Conservation (phyloP, 2,113 vertebrate genomes). For the Clupea harengus region DNA sequence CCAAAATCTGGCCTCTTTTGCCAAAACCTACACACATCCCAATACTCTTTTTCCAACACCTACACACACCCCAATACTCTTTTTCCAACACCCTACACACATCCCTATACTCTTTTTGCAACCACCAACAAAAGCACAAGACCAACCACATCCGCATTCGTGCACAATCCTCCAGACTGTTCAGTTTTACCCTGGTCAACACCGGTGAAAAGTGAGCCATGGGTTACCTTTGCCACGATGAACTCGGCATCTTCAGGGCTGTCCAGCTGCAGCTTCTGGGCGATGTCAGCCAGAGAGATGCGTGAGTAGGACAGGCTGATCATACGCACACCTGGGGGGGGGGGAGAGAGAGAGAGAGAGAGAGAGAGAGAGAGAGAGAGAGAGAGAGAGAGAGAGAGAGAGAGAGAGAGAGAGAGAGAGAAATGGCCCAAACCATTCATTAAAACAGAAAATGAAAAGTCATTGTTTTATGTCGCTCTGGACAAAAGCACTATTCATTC, state of each 20-base stretch:
- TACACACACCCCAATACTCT: no score
- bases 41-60: no score
- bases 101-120: no score
- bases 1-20: background rate
- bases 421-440: background rate
- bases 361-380: accelerated
- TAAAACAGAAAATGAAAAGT: no score
- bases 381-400: accelerated
- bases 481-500: no score
- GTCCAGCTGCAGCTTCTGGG: conserved; percentile 95
- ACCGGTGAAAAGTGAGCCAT: no score
- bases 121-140: no score
- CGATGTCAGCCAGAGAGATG: conserved; percentile 93
- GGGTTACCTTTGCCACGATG: conserved; percentile 92
- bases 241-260: conserved; percentile 96
- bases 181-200: background rate
- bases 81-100: no score
- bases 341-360: accelerated
- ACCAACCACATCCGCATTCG: no score
- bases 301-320: conserved; percentile 98
- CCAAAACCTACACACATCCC: no score
- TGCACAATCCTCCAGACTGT: background rate
- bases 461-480: no score
- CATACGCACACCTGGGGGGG: conserved; percentile 87
- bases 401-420: background rate